Evolutionary conservation across 2,888 invertebrate genomes (phyloP).

Genomic region (Germaria angustata): DNA sequence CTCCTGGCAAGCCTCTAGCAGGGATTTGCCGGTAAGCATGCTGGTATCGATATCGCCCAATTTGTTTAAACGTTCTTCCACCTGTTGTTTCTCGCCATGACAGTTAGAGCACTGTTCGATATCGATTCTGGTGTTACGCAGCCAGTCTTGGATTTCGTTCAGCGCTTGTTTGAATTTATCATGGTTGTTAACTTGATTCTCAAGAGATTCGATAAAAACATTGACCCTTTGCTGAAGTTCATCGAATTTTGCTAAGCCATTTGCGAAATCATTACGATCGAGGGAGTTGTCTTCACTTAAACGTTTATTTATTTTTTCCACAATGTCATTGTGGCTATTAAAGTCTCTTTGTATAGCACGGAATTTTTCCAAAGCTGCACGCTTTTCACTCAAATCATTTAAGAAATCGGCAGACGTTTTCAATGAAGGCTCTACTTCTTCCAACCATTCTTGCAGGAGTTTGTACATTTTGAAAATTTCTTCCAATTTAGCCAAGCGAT

Average conservation of each 20-base stretch:
- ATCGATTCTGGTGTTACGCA: conserved; percentile 88
- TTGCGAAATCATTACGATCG: conserved; percentile 85
- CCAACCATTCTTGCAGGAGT: conserved; percentile 91
- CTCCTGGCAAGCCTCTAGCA: conserved; percentile 87
- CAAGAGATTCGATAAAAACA: conserved; percentile 86
- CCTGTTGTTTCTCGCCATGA: conserved; percentile 91
- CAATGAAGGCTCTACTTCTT: conserved; percentile 92
- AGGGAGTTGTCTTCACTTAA: conserved; percentile 86
- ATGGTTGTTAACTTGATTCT: conserved; percentile 91
- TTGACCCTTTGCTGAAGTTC: conserved; percentile 84
- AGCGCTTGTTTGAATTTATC: conserved; percentile 92
- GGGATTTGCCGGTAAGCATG: conserved; percentile 86
- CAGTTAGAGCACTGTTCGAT: conserved; percentile 92
- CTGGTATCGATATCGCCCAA: conserved; percentile 85
- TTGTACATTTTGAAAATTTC: conserved; percentile 92
- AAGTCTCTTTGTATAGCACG: conserved; percentile 91
- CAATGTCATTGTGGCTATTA: conserved; percentile 87
- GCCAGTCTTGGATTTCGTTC: conserved; percentile 91
- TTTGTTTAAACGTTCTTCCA: conserved; percentile 87
- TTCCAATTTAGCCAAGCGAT: conserved; percentile 89
- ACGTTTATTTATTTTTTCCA: conserved; percentile 88
- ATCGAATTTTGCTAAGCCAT: conserved; percentile 86
- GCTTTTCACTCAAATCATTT: conserved; percentile 94
- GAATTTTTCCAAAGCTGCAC: conserved; percentile 92
- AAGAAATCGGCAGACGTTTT: conserved; percentile 86